Conservation (phyloP, 2,888 invertebrate species). For the Agapostemon virescens region DNA sequence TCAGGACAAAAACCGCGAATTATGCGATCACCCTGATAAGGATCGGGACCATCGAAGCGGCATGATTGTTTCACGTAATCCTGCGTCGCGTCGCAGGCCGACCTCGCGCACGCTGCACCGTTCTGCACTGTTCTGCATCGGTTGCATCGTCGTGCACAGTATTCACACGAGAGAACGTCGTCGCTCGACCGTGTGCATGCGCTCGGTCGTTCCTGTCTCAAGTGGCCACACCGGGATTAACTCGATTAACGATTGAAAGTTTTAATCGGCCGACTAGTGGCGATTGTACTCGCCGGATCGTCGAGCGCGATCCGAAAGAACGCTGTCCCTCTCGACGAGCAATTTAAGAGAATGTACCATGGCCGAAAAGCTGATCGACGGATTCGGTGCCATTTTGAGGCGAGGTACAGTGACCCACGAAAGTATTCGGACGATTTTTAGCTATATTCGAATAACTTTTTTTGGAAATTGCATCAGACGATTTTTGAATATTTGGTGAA, state of each 20-base stretch:
- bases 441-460: no score
- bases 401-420: no score
- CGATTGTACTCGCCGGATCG: neutral
- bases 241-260: neutral
- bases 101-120: no score
- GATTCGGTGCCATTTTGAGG: no score
- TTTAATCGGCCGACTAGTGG: neutral
- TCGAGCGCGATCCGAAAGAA: neutral
- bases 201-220: neutral
- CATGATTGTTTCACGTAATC: constrained; percentile 56
- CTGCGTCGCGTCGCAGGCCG: constrained; percentile 5
- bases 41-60: constrained; percentile 39
- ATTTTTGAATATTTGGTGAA: no score
- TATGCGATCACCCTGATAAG: constrained; percentile 44
- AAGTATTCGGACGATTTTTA: no score
- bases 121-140: constrained; percentile 1
- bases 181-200: constrained; percentile 15
- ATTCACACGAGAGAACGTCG: constrained; percentile 41
- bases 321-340: neutral
- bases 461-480: no score
- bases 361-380: no score
- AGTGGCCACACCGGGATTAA: neutral
- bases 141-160: neutral
- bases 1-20: constrained; percentile 43
- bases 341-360: neutral